Conservation (phyloP, 2,113 vertebrate species). For the rat (Rattus norvegicus) region GRCr8 NC_086021.1:39245501-39246000, state of each 20-base stretch:
- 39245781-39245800: not conserved
- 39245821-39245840: not conserved
- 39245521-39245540: too few relatives aligned
- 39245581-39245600: too few relatives aligned
- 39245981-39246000: too few relatives aligned
- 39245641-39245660: not conserved
- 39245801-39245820: not conserved
- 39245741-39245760: not conserved
- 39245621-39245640: not conserved
- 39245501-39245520: too few relatives aligned
- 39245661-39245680: not conserved
- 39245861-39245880: not conserved
- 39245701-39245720: not conserved
- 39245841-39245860: not conserved
- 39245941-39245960: not conserved
- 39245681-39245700: not conserved
- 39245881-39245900: not conserved
- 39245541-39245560: too few relatives aligned
- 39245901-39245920: too few relatives aligned
- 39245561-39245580: too few relatives aligned
- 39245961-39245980: not conserved
- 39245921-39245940: not conserved
- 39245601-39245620: too few relatives aligned
- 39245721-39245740: not conserved
- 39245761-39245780: not conserved